Base-by-base conservation (phyloP, 2,888 invertebrate genomes). In the Heliconius charithonia region DNA sequence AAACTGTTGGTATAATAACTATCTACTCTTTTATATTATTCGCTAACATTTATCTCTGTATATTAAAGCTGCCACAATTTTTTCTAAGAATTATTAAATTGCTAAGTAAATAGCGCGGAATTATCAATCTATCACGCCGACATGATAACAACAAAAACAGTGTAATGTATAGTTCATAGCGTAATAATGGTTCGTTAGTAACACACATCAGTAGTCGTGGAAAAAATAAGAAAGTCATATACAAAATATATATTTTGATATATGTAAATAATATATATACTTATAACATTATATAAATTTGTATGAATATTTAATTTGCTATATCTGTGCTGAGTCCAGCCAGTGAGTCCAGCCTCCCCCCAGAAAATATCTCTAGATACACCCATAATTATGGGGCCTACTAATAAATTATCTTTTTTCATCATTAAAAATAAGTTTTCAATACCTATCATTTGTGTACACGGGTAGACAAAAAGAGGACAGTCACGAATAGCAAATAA, bases 121-220 rank as follows among this genome's bases (percentile, higher is more conserved):
- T 69, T 69, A 69, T 27, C 69, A 69, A 69, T 69, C 69, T 69
- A 69, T 27, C 69, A 69, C 69, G 69, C 69, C 16, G 25, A 69
- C 69, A 69, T 45, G 69, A 69, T 45, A 69, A 16, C 41, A 69
- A 69, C 69, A 69, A 69, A 69, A 69, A 69, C 41, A 27, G 69
- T 45, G 19, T 69, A 69, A 45, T 69, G 45, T 69, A 45, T 69
- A 27, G 41, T 45, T 69, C 41, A 45, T 69, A 69, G 69, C 41
- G 69, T 45, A 69, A 45, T 69, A 69, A 69, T 41, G 41, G 19
- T 45, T 69, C 25, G 13, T 45, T 45, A 27, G 69, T 27, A 22
- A 45, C 45, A 32, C 6, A 27, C 41, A 45, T 69, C 27, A 45
- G 41, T 27, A 19, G 9, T 1, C 19, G 25, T 9, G 12, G 2